Evolutionary conservation across 37 sponge, comb jelly and placozoan genomes (phyloP).

Genomic region (Aplysina aerophoba): DNA sequence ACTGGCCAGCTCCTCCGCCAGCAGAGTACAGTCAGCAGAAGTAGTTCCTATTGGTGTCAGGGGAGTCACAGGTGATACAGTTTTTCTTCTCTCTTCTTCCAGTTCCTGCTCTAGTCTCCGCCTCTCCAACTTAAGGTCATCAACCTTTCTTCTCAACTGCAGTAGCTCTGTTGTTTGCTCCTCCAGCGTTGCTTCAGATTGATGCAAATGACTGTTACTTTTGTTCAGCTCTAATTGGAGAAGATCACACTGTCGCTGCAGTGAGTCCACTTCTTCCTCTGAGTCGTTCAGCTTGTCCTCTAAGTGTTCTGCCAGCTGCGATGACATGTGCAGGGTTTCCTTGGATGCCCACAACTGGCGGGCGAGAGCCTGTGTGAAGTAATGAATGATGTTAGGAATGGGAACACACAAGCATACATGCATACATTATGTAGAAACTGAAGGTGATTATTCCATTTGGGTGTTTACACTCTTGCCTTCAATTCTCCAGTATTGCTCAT

Average conservation of each 20-base stretch:
- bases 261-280: conserved; percentile 28
- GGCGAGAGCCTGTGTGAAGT: conserved; percentile 32
- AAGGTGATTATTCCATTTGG: too few relatives aligned
- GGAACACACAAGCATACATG: too few relatives aligned
- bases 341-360: conserved; percentile 48
- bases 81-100: not conserved
- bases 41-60: not conserved
- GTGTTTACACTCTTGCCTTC: too few relatives aligned
- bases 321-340: conserved; percentile 55
- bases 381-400: too few relatives aligned
- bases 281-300: conserved; percentile 63
- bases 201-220: not conserved
- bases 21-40: too few relatives aligned
- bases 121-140: conserved; percentile 34
- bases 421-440: too few relatives aligned
- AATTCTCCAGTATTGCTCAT: too few relatives aligned
- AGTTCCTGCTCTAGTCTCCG: conserved; percentile 2
- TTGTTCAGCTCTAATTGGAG: conserved; percentile 19
- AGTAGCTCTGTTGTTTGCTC: conserved; percentile 24
- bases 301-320: conserved; percentile 58
- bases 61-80: not conserved
- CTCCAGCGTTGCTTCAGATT: not conserved
- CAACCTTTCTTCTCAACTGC: conserved; percentile 36
- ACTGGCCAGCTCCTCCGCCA: not conserved
- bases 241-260: conserved; percentile 22